Conservation (phyloP, 1,140 invertebrate species). For the Gyrodactylus salaris region DNA sequence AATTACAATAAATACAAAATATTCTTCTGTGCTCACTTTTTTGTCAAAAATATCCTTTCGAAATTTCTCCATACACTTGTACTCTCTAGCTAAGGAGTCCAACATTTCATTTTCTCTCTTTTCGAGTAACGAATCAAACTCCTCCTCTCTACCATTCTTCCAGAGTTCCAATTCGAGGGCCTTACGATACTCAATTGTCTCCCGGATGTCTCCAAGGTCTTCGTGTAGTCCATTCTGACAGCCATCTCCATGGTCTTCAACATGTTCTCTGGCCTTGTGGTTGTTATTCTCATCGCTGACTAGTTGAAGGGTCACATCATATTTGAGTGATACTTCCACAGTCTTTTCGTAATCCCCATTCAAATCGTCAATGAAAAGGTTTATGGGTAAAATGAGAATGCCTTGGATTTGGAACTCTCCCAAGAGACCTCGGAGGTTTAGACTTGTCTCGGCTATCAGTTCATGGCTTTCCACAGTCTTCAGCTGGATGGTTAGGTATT, state of each 20-base stretch:
- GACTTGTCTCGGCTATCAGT: too few relatives aligned
- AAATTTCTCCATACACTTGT: not conserved
- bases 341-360: not conserved
- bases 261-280: not conserved
- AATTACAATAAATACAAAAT: too few relatives aligned
- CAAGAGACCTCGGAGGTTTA: too few relatives aligned
- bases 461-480: too few relatives aligned
- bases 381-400: not conserved
- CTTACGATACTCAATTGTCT: not conserved
- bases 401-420: not conserved
- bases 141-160: not conserved
- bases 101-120: not conserved
- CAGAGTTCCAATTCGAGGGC: not conserved
- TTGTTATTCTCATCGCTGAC: not conserved
- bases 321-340: not conserved
- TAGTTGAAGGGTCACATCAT: not conserved
- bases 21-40: too few relatives aligned
- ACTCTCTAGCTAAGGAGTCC: not conserved
- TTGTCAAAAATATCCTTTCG: not conserved
- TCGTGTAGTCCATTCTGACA: not conserved
- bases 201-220: not conserved
- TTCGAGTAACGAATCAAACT: not conserved
- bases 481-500: too few relatives aligned
- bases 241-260: not conserved
- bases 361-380: not conserved